These are phyloP conservation scores for Sarcophaga carnaria DNA, from an alignment of 2,888 invertebrate genomes.

Conservation along the genomic window DNA sequence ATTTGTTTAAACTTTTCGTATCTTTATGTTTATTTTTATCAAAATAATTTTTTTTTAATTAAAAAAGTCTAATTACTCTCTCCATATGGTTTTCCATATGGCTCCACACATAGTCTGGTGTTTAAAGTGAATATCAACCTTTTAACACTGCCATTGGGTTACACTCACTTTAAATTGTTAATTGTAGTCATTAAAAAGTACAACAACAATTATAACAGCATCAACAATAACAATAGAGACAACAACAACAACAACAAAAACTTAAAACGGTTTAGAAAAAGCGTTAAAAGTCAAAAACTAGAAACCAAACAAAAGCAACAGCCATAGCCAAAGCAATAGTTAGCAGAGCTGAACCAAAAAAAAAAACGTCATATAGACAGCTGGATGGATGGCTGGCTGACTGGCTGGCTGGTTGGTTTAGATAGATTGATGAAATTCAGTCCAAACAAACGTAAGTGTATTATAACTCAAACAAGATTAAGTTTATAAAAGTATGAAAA, in stretches of 20 bases:
- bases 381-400: neutral
- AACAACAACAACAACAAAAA: neutral
- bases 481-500: neutral
- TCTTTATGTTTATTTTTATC: neutral
- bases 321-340: constrained; percentile 6
- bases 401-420: neutral
- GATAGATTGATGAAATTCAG: neutral
- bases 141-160: constrained; percentile 53
- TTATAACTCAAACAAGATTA: neutral
- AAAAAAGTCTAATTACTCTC: constrained; percentile 23
- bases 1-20: constrained; percentile 12
- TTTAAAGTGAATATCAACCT: constrained; percentile 35
- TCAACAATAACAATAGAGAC: constrained; percentile 1
- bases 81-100: neutral
- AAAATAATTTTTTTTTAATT: constrained; percentile 1
- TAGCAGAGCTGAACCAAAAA: constrained; percentile 52
- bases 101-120: neutral
- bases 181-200: constrained; percentile 51
- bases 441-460: neutral
- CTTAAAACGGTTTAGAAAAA: constrained; percentile 8
- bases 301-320: constrained; percentile 51
- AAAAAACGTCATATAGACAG: constrained; percentile 7
- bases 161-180: constrained; percentile 52
- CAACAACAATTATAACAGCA: neutral
- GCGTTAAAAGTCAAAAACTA: constrained; percentile 47